Evolutionary conservation across 2,113 vertebrate genomes (phyloP).

Genomic region (Ictalurus furcatus): DNA sequence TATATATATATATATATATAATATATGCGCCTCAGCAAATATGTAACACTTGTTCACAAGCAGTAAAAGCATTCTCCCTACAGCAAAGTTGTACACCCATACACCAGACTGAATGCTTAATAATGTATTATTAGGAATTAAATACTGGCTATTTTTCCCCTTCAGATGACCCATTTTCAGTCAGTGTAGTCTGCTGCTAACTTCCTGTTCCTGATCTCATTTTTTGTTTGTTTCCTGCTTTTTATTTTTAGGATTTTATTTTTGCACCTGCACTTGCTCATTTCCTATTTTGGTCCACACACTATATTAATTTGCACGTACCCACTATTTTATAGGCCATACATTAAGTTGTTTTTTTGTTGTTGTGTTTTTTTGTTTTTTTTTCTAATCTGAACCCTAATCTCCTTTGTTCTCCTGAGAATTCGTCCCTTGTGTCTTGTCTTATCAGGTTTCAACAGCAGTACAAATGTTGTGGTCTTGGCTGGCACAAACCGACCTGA

Average conservation of each 20-base stretch:
- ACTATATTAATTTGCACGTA: not conserved
- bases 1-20: too few relatives aligned
- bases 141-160: not conserved
- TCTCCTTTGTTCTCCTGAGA: not conserved
- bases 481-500: slow-evolving; percentile 78
- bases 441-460: slow-evolving; percentile 76
- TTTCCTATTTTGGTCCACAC: not conserved
- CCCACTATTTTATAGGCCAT: not conserved
- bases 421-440: not conserved
- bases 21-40: not conserved
- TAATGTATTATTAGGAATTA: too few relatives aligned
- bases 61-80: not conserved
- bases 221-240: not conserved
- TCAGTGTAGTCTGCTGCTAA: not conserved
- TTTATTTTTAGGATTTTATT: not conserved
- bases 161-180: not conserved
- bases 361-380: too few relatives aligned
- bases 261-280: not conserved
- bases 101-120: not conserved
- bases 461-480: slow-evolving; percentile 74
- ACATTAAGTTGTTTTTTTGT: not conserved
- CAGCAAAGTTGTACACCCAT: not conserved
- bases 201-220: too few relatives aligned
- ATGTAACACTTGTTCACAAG: not conserved
- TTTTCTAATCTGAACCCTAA: too few relatives aligned